Evolutionary conservation across 2,113 vertebrate species (phyloP), one percentile per base, ranked within the genome.

Genomic region (Gnathonemus longibarbis): DNA sequence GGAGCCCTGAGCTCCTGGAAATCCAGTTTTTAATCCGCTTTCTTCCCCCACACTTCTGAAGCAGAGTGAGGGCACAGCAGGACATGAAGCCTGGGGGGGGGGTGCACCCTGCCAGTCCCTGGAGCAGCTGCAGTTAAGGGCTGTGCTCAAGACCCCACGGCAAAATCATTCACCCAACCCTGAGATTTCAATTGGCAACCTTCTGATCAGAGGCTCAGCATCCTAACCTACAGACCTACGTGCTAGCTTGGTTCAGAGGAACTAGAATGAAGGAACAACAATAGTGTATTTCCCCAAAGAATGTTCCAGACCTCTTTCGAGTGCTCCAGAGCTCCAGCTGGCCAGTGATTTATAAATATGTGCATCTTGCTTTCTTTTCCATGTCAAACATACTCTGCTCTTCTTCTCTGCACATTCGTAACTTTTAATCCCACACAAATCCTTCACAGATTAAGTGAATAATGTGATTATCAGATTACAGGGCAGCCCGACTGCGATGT

Each of bases 401-500:
- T 11, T 46, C 13, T 11, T 70, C 45, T 31, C 84, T 49, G 45
- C 5, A 42, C 46, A 27, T 90, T 66, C 52, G 15, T 56, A 48
- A 90, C 58, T 74, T 11, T 70, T 89, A 90, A 90, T 90, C 88
- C 88, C 17, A 27, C 39, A 77, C 13, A 42, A 88, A 84, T 27
- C 11, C 83, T 27, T 31, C 77, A 27, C 46, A 46, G 88, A 31
- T 85, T 70, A 62, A 84, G 80, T 48, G 84, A 90, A 90, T 88
- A 90, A 84, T 84, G 21, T 80, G 46, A 42, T 90, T 88, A 90
- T 90, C 90, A 85, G 90, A 90, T 88, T 90, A 90, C 83, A 70
- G 77, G 31, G 74, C 80, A 24, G 39, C 21, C 50, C 5, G 83
- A 85, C 84, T 84, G 42, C 11, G 87, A 52, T 39, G 35, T 27